Evolutionary conservation across 2,113 vertebrate species (phyloP).

Genomic region (Bujurquina vittata): DNA sequence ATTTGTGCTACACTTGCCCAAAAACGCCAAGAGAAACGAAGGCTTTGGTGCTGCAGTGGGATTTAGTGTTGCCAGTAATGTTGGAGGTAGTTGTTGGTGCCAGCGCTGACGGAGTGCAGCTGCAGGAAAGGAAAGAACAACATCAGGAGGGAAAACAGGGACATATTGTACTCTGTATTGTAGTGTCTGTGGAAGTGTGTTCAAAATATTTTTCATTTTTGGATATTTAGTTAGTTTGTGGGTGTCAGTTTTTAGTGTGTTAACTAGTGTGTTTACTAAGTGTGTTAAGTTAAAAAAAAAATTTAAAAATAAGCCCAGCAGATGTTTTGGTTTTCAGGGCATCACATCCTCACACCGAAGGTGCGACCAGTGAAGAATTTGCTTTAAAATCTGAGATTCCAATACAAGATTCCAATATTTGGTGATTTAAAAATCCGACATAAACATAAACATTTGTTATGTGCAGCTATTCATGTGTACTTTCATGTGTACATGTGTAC

Average conservation of each 20-base stretch:
- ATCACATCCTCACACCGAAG: not conserved
- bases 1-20: slow-evolving; percentile 22
- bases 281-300: not conserved
- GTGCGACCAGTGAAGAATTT: not conserved
- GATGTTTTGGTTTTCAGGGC: accelerated
- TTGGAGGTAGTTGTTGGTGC: slow-evolving; percentile 1
- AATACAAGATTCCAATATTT: not conserved
- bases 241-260: not conserved
- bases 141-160: not conserved
- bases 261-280: too few species aligned
- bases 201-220: not conserved
- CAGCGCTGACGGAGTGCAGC: slow-evolving; percentile 2
- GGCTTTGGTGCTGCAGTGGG: slow-evolving; percentile 10
- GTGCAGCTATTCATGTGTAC: not conserved
- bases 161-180: not conserved
- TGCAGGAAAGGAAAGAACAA: not conserved
- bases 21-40: not conserved
- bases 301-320: not conserved
- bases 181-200: not conserved
- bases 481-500: too few species aligned
- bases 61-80: slow-evolving; percentile 9
- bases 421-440: not conserved
- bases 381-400: not conserved
- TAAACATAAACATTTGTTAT: accelerated
- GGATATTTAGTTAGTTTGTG: not conserved